Evolutionary conservation across 2,797 vertebrate species (phyloP), one percentile per base, ranked within the genome.

Genomic region (Rhabdophis nuchalis): DNA sequence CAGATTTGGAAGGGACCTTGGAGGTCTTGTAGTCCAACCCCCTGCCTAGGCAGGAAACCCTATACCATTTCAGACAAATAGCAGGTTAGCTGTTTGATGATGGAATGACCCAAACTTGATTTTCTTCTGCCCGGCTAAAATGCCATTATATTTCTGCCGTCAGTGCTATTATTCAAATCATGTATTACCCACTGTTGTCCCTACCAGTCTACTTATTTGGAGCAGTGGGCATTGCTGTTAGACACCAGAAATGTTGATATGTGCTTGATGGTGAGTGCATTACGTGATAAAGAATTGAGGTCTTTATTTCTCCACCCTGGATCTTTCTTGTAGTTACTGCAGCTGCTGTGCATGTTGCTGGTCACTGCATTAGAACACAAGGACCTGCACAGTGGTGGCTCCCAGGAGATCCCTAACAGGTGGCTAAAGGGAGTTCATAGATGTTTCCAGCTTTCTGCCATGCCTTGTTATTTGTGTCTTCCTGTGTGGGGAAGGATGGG

Each of bases 361-460:
- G 53, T 92, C 86, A 46, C 92, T 57, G 89, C 72, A 46, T 54
- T 96, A 92, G 95, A 95, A 72, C 77, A 82, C 90, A 91, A 92
- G 88, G 89, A 85, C 68, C 52, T 91, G 88, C 93, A 89, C 36
- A 91, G 90, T 92, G 93, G 94, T 61, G 92, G 91, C 58, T 94
- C 95, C 61, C 93, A 95, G 90, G 94, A 95, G n/a, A 95, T 95
- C 52, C 94, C 93, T 85, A 94, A 91, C 95, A 95, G 95, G 94
- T 95, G 94, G 94, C 72, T 56, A 57, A 82, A 29, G 36, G 11
- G 60, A 41, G 68, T 93, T 91, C 88, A 64, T 89, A 36, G 32
- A 20, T 93, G 32, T 88, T 82, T n/a, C 36, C 23, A 57, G 27
- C 13, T 85, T 46, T 25, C 32, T 52, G 27, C 57, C 64, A 61